phyloP scores from a whole-genome alignment of 2,888 invertebrate species.

The Cabera pusaria region DNA sequence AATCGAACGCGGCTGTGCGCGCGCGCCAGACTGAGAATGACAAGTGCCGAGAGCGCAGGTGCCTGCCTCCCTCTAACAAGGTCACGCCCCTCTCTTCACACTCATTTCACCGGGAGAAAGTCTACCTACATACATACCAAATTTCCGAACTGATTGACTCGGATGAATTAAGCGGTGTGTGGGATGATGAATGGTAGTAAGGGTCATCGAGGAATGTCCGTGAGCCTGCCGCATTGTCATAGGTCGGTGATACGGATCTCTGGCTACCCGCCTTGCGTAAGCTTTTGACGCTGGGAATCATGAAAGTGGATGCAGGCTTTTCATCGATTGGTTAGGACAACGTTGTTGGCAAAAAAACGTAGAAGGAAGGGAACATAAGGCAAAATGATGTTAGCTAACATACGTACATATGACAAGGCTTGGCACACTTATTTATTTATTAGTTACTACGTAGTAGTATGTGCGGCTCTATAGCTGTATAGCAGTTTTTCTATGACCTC shows the following conservation, averaged over 20 bases:
- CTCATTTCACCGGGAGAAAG: constrained; percentile 80
- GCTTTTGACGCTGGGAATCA: no score
- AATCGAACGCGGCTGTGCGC: constrained; percentile 69
- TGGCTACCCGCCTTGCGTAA: no score
- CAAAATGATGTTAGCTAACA: no score
- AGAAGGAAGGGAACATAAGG: no score
- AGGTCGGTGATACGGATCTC: constrained; percentile 24
- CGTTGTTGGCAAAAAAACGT: no score
- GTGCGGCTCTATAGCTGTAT: no score
- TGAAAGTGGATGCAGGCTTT: no score
- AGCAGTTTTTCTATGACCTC: no score
- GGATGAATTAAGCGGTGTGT: constrained; percentile 50
- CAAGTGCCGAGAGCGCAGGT: constrained; percentile 77
- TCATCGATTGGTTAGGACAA: no score
- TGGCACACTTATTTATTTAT: neutral
- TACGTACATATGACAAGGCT: no score
- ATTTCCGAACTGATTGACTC: constrained; percentile 77
- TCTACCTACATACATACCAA: constrained; percentile 83
- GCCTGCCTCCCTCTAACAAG: constrained; percentile 81
- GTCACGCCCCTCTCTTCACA: constrained; percentile 70
- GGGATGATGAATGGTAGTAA: constrained; percentile 58
- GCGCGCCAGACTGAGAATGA: constrained; percentile 67
- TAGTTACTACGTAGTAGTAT: neutral
- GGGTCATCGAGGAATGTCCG: constrained; percentile 34
- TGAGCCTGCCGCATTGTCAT: constrained; percentile 26